Conservation (phyloP, 2,888 invertebrate species). For the Epirrita christyi region DNA sequence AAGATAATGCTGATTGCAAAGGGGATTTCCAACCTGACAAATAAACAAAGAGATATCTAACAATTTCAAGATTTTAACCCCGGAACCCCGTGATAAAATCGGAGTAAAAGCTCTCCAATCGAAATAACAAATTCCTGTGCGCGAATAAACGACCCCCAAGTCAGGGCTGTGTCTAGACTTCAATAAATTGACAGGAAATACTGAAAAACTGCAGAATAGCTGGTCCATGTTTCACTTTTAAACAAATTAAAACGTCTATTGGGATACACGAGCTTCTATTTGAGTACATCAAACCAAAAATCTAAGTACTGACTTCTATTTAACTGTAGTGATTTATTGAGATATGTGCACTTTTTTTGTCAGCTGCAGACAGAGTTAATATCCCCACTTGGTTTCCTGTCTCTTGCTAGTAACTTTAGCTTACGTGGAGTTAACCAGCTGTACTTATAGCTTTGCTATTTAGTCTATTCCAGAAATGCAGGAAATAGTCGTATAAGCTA, state of each 20-base stretch:
- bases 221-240: too few relatives aligned
- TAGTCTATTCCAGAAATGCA: conserved; percentile 4
- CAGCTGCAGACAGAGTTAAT: too few relatives aligned
- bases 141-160: conserved; percentile 1
- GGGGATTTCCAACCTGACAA: not conserved
- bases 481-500: conserved; percentile 16
- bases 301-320: too few relatives aligned
- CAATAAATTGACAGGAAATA: not conserved
- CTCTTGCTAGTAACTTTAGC: too few relatives aligned
- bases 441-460: not conserved
- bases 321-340: too few relatives aligned
- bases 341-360: too few relatives aligned
- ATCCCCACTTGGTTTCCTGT: too few relatives aligned
- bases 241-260: too few relatives aligned
- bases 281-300: too few relatives aligned
- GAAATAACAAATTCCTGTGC: conserved; percentile 9
- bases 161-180: not conserved
- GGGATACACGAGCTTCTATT: too few relatives aligned
- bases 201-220: not conserved
- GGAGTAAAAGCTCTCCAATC: conserved; percentile 10
- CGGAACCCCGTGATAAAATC: conserved; percentile 7
- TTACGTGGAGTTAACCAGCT: conserved; percentile 1
- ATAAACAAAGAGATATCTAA: conserved; percentile 5
- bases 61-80: not conserved
- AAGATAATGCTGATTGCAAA: not conserved